A percentile compares a stretch with the other conserved stretches of the same genome.
These are phyloP conservation scores for Stegodyphus dumicola DNA, from an alignment of 1,140 invertebrate genomes.

Conservation along the genomic window DNA sequence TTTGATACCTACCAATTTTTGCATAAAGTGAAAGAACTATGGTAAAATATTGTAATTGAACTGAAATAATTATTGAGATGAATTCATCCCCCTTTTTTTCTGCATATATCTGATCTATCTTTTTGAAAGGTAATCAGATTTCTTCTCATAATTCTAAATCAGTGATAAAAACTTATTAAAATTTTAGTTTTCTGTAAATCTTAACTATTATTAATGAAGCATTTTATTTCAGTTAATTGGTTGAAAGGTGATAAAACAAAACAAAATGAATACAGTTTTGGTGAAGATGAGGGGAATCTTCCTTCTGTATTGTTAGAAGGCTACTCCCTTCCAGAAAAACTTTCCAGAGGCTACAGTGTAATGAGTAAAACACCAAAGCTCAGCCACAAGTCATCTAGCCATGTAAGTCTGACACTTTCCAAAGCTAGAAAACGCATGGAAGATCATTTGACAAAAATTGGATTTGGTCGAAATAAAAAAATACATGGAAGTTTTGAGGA, in stretches of 20 bases:
- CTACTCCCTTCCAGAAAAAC: conserved; percentile 55
- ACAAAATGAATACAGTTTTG: conserved; percentile 55
- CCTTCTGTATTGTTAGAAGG: conserved; percentile 43
- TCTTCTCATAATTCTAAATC: no score
- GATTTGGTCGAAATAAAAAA: conserved; percentile 78
- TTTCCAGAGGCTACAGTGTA: conserved; percentile 57
- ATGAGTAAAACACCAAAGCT: conserved; percentile 49
- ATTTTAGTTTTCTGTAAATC: neutral
- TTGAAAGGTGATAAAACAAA: conserved; percentile 68
- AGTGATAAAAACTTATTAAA: neutral
- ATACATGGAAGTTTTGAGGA: conserved; percentile 89
- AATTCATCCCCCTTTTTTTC: no score
- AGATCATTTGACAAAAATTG: conserved; percentile 75
- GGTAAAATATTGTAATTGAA: no score
- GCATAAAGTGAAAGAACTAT: no score
- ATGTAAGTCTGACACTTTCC: conserved; percentile 77
- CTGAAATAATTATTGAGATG: no score
- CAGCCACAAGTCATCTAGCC: conserved; percentile 68
- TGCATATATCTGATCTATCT: no score
- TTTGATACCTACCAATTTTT: no score
- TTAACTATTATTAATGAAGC: neutral
- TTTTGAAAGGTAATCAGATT: no score
- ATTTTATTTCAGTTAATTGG: conserved; percentile 70
- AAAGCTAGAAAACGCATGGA: conserved; percentile 85
- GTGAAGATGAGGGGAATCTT: conserved; percentile 63